Percentiles rank a stretch among this genome's conserved stretches.
These are phyloP conservation scores for Elmis aenea DNA, from an alignment of 2,888 invertebrate genomes.

Conservation along the genomic window DNA sequence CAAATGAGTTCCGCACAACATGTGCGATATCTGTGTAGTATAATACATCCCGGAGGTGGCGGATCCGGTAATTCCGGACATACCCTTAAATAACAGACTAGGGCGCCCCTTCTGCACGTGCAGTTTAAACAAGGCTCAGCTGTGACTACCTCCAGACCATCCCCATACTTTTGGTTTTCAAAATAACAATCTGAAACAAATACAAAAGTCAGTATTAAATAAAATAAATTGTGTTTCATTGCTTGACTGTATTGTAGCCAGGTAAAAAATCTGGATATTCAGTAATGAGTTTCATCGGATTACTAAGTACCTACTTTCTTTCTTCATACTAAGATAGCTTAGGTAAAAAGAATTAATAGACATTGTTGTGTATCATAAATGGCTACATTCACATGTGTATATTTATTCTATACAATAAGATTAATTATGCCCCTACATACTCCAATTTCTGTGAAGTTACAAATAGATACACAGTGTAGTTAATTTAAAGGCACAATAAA, in stretches of 20 bases:
- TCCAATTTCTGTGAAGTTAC: too few relatives aligned
- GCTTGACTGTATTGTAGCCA: too few relatives aligned
- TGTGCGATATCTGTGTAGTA: conserved; percentile 60
- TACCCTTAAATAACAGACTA: conserved; percentile 71
- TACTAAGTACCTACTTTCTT: too few relatives aligned
- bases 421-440: too few relatives aligned
- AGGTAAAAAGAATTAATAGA: too few relatives aligned
- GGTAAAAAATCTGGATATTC: not conserved
- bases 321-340: too few relatives aligned
- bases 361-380: too few relatives aligned
- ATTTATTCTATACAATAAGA: too few relatives aligned
- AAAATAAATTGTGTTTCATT: too few relatives aligned
- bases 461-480: too few relatives aligned
- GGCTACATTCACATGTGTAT: too few relatives aligned
- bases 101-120: conserved; percentile 64
- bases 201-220: conserved; percentile 3
- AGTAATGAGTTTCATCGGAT: not conserved
- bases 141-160: conserved; percentile 62
- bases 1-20: conserved; percentile 80
- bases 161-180: conserved; percentile 63
- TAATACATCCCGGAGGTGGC: conserved; percentile 67
- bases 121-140: conserved; percentile 75
- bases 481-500: too few relatives aligned
- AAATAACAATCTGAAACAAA: conserved; percentile 61
- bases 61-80: conserved; percentile 72